phyloP scores from a whole-genome alignment of 30 jellyfish, hydroid and myxozoan species.

The Aurelia sp. region DNA sequence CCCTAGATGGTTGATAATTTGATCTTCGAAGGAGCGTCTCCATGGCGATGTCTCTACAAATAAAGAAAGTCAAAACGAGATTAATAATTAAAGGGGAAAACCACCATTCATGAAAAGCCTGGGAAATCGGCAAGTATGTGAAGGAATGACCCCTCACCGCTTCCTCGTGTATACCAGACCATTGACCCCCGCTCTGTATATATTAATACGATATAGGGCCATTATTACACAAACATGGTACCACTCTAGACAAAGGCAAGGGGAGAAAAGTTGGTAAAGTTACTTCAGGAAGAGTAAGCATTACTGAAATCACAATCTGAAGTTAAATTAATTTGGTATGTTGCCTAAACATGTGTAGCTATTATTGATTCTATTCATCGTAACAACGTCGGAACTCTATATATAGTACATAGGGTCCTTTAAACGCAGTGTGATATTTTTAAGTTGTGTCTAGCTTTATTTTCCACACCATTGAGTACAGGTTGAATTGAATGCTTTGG shows the following conservation, averaged over 20 bases:
- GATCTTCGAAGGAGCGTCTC: constrained; percentile 4
- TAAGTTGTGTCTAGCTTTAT: neutral
- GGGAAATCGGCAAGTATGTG: constrained; percentile 40
- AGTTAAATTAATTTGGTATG: no score
- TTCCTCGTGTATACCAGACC: constrained; percentile 76
- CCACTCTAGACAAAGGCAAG: neutral
- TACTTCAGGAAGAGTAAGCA: no score
- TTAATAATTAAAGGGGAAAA: constrained; percentile 38
- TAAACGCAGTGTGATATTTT: constrained; percentile 40
- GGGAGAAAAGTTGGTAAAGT: no score
- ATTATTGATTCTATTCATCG: neutral
- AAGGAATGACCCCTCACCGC: constrained; percentile 63
- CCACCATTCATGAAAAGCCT: constrained; percentile 63
- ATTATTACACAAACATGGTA: neutral
- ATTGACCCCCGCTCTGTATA: constrained; percentile 34
- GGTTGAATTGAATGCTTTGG: no score
- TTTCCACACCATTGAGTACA: neutral
- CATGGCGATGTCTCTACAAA: constrained; percentile 6
- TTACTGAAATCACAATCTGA: no score
- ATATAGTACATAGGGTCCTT: constrained; percentile 19
- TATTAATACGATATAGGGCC: constrained; percentile 12
- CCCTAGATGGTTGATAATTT: neutral
- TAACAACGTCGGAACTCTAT: neutral
- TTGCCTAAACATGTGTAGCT: neutral
- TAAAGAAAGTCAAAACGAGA: neutral